Evolutionary conservation across 2,888 invertebrate genomes (phyloP).

Genomic region (Tenthredo notha): DNA sequence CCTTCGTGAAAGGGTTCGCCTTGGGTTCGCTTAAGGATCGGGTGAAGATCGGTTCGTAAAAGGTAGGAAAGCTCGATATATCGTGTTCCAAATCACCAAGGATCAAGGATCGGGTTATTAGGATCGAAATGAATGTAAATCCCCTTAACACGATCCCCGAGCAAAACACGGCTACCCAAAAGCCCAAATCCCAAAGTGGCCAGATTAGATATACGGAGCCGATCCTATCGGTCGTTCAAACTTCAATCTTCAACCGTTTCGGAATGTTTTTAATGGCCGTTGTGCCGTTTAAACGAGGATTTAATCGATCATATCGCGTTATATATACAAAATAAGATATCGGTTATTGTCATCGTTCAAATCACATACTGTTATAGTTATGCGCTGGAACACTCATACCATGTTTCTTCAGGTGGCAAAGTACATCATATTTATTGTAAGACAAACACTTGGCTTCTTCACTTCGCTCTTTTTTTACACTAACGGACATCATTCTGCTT

Average conservation of each 20-base stretch:
- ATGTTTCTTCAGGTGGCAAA: constrained; percentile 11
- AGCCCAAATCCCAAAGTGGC: constrained; percentile 71
- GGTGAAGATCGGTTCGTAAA: constrained; percentile 31
- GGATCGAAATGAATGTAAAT: constrained; percentile 79
- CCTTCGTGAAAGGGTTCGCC: constrained; percentile 37
- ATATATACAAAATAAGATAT: constrained; percentile 19
- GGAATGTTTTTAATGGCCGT: constrained; percentile 45
- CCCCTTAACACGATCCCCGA: constrained; percentile 78
- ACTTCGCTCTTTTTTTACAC: too few species aligned
- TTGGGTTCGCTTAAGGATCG: constrained; percentile 23
- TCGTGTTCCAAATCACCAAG: constrained; percentile 76
- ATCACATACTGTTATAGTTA: neutral
- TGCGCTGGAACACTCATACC: neutral
- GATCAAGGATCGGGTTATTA: constrained; percentile 77
- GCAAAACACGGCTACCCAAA: constrained; percentile 77
- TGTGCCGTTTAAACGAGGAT: constrained; percentile 35
- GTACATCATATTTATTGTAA: neutral
- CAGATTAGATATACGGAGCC: constrained; percentile 71
- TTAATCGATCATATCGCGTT: constrained; percentile 19
- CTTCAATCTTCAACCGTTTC: constrained; percentile 49
- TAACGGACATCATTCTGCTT: neutral
- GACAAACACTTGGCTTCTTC: neutral
- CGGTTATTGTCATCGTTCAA: constrained; percentile 24
- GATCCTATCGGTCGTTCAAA: constrained; percentile 64
- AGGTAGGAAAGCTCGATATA: constrained; percentile 56